Base-by-base conservation (phyloP, 2,113 vertebrate species). In the Holacanthus passer region DNA sequence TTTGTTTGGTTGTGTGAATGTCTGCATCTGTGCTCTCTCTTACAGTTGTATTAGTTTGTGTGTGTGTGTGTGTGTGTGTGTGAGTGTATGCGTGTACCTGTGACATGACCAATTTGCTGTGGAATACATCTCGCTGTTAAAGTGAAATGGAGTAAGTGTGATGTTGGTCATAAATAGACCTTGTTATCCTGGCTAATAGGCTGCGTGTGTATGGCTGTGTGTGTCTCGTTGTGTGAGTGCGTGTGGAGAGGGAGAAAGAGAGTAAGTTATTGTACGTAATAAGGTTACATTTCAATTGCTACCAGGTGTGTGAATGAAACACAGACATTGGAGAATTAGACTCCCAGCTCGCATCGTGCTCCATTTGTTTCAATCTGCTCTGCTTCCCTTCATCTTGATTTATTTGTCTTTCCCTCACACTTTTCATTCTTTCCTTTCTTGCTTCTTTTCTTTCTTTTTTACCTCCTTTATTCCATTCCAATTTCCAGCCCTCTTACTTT, bases 201-300 rank as follows among this genome's bases (percentile, higher is more conserved):
- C 48, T 50, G 48, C 27, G 59, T 50, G 56, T 56, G 64, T 20
- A 16, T 63, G 60, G 7, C 4, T 24, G 50, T 66, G 45, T 35
- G n/a, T 14, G 55, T 27, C 32, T 53, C 5, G 39, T 14, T 47
- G 64, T 77, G 52, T 52, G 52, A n/a, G 48, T 43, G 43, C 43
- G 43, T 32, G 53, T 45, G 52, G 65, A 35, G 60, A 19, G 24
- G 4, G 12, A 31, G 16, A 24, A 9, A 59, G 60, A 59, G 37
- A 16, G 73, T 56, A 74, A 79, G 59, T 82, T 79, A 82, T 79
- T 77, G 73, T 47, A 58, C 39, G 77, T 86, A 86, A 88, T 90
- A 88, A 77, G 66, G 81, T 88, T 86, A 88, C 83, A 81, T 81
- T 81, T 79, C 78, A 88, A 90, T 90, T 90, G 86, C 83, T 88